Percentiles rank a stretch among this genome's conserved stretches.
Conservation (phyloP, 1,140 invertebrate genomes). For the Zaprionus gabonicus region DNA sequence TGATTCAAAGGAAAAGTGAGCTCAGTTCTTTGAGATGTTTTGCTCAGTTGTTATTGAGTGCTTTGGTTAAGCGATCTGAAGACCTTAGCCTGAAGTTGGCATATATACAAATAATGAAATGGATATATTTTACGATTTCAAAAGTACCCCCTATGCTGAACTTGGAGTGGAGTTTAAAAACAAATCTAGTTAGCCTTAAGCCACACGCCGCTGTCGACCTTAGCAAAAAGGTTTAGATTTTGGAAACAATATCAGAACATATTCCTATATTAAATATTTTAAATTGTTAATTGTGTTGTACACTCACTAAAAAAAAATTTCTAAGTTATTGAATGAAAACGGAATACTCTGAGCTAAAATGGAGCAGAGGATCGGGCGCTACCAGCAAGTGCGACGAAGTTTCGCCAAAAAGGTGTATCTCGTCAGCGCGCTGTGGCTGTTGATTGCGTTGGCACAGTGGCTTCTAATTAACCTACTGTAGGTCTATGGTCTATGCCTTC, state of each 20-base stretch:
- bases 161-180: background rate
- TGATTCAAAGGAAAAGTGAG: background rate
- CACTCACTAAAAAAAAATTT: constrained; percentile 11
- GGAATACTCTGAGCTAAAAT: constrained; percentile 18
- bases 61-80: too few relatives aligned
- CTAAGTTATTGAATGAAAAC: constrained; percentile 9
- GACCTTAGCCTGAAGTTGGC: too few relatives aligned
- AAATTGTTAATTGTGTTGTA: background rate
- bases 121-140: background rate
- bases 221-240: background rate
- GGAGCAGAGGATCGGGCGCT: constrained; percentile 46
- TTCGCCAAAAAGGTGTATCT: constrained; percentile 54
- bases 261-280: background rate
- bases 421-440: constrained; percentile 50
- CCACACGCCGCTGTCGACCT: background rate
- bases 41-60: too few relatives aligned
- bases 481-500: constrained; percentile 19
- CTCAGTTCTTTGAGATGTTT: background rate
- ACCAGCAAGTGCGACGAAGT: constrained; percentile 51
- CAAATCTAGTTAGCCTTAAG: constrained; percentile 18
- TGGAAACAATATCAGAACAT: background rate
- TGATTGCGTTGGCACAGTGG: constrained; percentile 55
- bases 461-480: constrained; percentile 39
- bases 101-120: too few relatives aligned
- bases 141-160: background rate